phyloP scores from a whole-genome alignment of 1,140 invertebrate genomes.

The Brachystomella parvula region DNA sequence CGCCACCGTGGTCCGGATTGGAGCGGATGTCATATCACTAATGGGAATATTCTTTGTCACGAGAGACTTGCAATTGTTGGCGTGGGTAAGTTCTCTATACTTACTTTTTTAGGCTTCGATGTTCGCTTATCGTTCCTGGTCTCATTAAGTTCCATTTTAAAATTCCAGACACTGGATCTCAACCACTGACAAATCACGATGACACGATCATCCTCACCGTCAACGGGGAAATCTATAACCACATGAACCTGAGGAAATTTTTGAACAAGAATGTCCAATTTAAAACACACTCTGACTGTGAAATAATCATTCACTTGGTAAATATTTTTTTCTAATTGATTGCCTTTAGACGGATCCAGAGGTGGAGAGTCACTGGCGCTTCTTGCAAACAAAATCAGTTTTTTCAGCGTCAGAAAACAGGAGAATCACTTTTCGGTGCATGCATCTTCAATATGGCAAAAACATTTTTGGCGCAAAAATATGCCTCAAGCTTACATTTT shows the following conservation, averaged over 20 bases:
- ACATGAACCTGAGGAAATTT: slow-evolving; percentile 15
- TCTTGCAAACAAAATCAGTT: too few relatives aligned
- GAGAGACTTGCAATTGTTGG: slow-evolving; percentile 24
- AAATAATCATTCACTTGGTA: slow-evolving; percentile 21
- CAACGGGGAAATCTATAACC: slow-evolving; percentile 26
- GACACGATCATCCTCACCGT: slow-evolving; percentile 16
- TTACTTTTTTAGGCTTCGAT: neutral
- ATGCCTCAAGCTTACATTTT: too few relatives aligned
- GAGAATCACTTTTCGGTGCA: too few relatives aligned
- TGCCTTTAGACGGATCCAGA: too few relatives aligned
- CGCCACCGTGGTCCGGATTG: slow-evolving; percentile 23
- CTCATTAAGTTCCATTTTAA: neutral
- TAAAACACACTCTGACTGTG: slow-evolving; percentile 22
- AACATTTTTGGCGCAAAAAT: too few relatives aligned
- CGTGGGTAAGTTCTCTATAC: neutral
- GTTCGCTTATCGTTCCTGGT: too few relatives aligned
- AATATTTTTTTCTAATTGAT: too few relatives aligned
- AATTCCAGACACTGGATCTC: slow-evolving; percentile 16
- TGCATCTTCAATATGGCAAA: too few relatives aligned
- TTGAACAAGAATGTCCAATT: slow-evolving; percentile 6
- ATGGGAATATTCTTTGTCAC: slow-evolving; percentile 16
- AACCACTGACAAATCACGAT: slow-evolving; percentile 20
- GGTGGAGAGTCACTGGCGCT: too few relatives aligned
- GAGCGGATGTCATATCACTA: slow-evolving; percentile 8
- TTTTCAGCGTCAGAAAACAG: too few relatives aligned